Evolutionary conservation across 2,797 vertebrate species (phyloP).

Genomic region (Sciurus carolinensis): DNA sequence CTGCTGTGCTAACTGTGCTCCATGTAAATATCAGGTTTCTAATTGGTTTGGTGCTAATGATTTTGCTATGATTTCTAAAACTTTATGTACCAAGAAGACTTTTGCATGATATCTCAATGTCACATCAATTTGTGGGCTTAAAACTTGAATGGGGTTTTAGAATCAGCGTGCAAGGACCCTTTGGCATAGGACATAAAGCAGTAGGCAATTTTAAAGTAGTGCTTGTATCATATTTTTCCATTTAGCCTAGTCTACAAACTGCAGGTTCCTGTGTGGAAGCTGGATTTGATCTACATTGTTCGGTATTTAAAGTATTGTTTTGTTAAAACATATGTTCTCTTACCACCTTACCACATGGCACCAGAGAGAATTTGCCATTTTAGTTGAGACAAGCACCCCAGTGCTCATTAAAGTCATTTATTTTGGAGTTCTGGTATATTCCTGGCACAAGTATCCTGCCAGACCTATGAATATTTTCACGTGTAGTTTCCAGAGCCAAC

Average conservation of each 20-base stretch:
- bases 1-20: not conserved
- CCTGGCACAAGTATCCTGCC: not conserved
- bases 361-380: slow-evolving; percentile 19
- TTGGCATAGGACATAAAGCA: not conserved
- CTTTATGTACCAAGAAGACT: not conserved
- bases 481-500: not conserved
- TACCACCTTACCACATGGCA: not conserved
- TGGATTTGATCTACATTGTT: not conserved
- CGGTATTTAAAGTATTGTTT: slow-evolving; percentile 15
- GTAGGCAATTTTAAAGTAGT: slow-evolving; percentile 18
- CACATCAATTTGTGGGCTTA: not conserved
- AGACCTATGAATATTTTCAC: not conserved
- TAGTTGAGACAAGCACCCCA: not conserved
- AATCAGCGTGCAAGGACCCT: not conserved
- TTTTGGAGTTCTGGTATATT: not conserved
- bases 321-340: not conserved
- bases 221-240: not conserved
- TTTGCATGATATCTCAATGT: not conserved
- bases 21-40: not conserved
- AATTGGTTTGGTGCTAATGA: not conserved
- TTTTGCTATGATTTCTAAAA: not conserved
- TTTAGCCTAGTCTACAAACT: not conserved
- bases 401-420: not conserved
- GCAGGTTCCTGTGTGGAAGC: not conserved
- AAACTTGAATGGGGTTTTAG: not conserved